Evolutionary conservation across 2,888 invertebrate genomes (phyloP), one percentile per base, ranked within the genome.

Genomic region (Arge pagana): DNA sequence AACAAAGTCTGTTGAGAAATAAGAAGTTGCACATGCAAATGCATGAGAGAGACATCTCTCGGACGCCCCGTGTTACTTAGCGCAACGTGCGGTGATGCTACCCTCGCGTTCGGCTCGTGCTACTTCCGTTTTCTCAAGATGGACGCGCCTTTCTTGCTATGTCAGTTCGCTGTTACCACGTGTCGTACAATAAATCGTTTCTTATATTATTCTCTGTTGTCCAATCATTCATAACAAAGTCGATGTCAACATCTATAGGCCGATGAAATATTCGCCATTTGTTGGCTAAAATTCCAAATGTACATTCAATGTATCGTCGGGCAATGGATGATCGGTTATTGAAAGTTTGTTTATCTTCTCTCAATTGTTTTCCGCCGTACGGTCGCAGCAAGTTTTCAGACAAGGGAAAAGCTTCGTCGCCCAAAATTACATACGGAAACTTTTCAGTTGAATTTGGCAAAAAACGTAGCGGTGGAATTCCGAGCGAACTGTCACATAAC

Each of bases 401-500:
- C 40, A 68, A 49, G 23, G 55, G 50, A 52, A 68, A 66, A 18
- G 59, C 65, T 52, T 64, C 65, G 58, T 66, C 63, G 13, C 65
- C 66, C 26, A 68, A 50, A 26, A 72, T 36, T 33, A 65, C 63
- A 56, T 52, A 51, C n/a, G 51, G 51, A 11, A 77, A 52, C 79
- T 77, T 60, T 26, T 23, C 7, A 26, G 26, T 6, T 0, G 8
- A 0, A 3, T 16, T 3, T 35, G 10, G 8, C 21, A n/a, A 28
- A 28, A 28, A 8, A 8, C 57, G 40, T 55, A 64, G 52, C 49
- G 59, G 42, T 50, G 65, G 65, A 57, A 66, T 54, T 36, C 60
- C 42, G 55, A 64, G 56, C 51, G 54, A 56, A 49, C 56, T 55
- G 53, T 62, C 55, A 50, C 39, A 52, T 41, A 67, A 23, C 55